phyloP scores from a whole-genome alignment of 2,113 vertebrate species.

The Phyllostomus discolor region DNA sequence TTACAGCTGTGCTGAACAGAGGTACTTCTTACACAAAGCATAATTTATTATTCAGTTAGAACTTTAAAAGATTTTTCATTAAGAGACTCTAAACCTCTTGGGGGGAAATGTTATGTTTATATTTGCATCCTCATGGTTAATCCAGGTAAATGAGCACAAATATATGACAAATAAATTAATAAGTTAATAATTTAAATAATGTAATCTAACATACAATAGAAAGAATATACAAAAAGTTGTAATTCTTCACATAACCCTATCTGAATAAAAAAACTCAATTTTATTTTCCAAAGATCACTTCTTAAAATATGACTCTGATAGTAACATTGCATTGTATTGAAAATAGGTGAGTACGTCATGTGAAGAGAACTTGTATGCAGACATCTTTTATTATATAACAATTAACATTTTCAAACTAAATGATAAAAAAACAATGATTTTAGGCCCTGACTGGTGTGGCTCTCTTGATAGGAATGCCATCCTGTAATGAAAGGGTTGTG shows the following conservation, averaged over 20 bases:
- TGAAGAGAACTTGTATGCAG: neutral
- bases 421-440: neutral
- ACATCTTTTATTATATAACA: neutral
- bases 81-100: neutral
- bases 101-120: neutral
- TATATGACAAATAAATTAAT: neutral
- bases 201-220: neutral
- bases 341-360: neutral
- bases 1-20: neutral
- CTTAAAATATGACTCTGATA: neutral
- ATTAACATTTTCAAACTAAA: neutral
- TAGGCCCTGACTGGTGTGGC: no score
- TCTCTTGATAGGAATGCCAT: no score
- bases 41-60: neutral
- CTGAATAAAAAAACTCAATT: neutral
- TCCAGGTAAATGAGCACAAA: neutral
- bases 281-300: neutral
- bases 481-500: no score
- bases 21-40: neutral
- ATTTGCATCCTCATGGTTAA: neutral
- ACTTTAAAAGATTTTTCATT: neutral
- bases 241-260: neutral
- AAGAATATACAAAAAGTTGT: neutral
- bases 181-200: neutral
- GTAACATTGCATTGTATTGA: neutral